A percentile compares a stretch with the other conserved stretches of the same genome.
Evolutionary conservation across 1,140 invertebrate genomes (phyloP).

Genomic region (Stratiolaelaps scimitus): DNA sequence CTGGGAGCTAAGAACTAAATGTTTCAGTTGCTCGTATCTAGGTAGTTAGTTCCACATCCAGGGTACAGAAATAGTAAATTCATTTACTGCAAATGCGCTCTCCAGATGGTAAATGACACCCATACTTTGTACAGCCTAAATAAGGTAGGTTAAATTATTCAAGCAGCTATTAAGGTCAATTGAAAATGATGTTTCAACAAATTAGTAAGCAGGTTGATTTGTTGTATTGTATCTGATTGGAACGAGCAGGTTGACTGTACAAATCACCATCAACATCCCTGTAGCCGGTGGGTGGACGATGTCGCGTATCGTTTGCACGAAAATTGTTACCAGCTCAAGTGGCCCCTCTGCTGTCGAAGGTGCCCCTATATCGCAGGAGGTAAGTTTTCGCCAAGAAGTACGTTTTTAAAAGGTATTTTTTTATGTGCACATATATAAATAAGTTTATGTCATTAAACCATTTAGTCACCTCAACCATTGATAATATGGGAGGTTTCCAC

Average conservation of each 20-base stretch:
- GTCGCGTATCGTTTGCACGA: slow-evolving; percentile 6
- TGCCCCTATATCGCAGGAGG: neutral
- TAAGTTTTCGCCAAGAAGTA: neutral
- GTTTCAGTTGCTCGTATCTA: too few species aligned
- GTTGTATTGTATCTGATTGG: too few species aligned
- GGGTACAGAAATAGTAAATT: too few species aligned
- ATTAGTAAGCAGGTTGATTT: too few species aligned
- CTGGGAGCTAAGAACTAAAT: too few species aligned
- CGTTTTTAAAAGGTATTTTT: neutral
- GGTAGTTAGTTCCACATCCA: too few species aligned
- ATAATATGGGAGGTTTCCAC: neutral
- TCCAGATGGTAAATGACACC: too few species aligned
- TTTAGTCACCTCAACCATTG: neutral
- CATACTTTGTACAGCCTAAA: too few species aligned
- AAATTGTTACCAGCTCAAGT: neutral
- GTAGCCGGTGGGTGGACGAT: slow-evolving; percentile 1
- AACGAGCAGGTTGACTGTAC: neutral
- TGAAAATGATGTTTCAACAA: too few species aligned
- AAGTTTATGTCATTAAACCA: neutral
- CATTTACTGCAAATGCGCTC: too few species aligned
- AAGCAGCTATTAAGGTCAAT: too few species aligned
- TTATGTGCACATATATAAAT: neutral
- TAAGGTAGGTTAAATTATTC: too few species aligned
- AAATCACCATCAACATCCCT: slow-evolving; percentile 13
- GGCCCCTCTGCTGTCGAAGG: neutral